Evolutionary conservation across 1,140 invertebrate species (phyloP).

Genomic region (Paracyclopina nana): DNA sequence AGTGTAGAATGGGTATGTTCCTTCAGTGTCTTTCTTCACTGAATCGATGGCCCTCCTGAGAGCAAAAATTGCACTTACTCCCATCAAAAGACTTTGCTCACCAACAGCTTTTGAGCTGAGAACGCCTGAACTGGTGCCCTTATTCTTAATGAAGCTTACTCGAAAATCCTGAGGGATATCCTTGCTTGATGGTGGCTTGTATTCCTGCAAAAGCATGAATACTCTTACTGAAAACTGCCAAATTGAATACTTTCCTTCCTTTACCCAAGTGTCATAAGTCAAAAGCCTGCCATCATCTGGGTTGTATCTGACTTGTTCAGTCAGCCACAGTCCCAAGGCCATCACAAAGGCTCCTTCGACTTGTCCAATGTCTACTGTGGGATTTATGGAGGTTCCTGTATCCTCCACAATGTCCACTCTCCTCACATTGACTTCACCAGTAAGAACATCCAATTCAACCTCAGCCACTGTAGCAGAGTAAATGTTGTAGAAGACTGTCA

Average conservation of each 20-base stretch:
- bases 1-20: neutral
- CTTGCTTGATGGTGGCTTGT: conserved; percentile 13
- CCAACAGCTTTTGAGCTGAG: conserved; percentile 14
- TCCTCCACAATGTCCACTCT: conserved; percentile 29
- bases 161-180: conserved; percentile 15
- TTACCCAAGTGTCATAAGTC: conserved; percentile 25
- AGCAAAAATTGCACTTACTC: conserved; percentile 11
- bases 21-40: neutral
- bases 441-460: neutral
- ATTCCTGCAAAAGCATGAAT: conserved; percentile 9
- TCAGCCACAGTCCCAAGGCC: conserved; percentile 27
- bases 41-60: conserved; percentile 5
- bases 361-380: conserved; percentile 28
- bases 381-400: conserved; percentile 24
- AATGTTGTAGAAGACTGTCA: conserved; percentile 24
- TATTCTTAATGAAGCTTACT: conserved; percentile 5
- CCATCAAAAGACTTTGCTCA: conserved; percentile 10
- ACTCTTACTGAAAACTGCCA: too few species aligned
- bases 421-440: conserved; percentile 18
- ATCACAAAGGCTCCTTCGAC: conserved; percentile 30
- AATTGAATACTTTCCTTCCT: too few species aligned
- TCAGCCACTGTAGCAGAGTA: neutral
- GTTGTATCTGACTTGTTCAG: conserved; percentile 26
- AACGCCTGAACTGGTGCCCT: neutral
- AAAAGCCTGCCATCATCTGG: conserved; percentile 23